These are phyloP conservation scores for Dasyprocta punctata DNA, from an alignment of 2,113 vertebrate species.

Conservation along the genomic window DNA sequence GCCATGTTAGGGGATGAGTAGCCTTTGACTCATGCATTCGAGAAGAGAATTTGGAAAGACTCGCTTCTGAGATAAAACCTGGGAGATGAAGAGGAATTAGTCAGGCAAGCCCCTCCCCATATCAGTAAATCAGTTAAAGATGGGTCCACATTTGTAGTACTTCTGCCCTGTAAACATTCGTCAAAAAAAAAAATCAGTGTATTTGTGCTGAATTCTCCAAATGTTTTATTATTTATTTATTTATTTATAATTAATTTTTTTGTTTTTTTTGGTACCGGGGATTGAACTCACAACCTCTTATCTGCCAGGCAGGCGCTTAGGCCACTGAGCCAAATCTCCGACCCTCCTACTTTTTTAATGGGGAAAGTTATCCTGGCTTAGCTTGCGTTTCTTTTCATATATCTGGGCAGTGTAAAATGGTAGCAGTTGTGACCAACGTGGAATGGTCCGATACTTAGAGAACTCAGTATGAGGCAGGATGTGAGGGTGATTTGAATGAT, in stretches of 20 bases:
- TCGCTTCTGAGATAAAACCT: neutral
- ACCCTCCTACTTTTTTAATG: neutral
- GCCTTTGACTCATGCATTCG: neutral
- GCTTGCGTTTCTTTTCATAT: neutral
- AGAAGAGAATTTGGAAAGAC: neutral
- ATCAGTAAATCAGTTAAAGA: neutral
- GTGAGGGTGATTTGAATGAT: neutral
- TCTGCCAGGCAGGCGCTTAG: too few species aligned
- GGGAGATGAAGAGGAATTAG: neutral
- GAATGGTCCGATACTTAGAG: neutral
- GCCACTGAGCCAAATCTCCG: too few species aligned
- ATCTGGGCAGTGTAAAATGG: neutral
- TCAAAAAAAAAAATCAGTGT: constrained; percentile 35
- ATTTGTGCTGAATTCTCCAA: neutral
- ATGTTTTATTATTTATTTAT: too few species aligned
- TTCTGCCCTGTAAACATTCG: neutral
- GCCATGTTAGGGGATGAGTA: neutral
- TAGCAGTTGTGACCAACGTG: neutral
- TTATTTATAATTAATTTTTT: too few species aligned
- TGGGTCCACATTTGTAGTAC: neutral
- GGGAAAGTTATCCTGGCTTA: neutral
- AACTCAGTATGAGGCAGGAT: neutral
- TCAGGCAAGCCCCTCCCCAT: too few species aligned
- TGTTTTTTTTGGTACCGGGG: too few species aligned
- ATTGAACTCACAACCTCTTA: too few species aligned